A percentile compares a stretch with the other conserved stretches of the same genome.
Evolutionary conservation across 2,888 invertebrate species (phyloP).

Genomic region (Netelia inedita): DNA sequence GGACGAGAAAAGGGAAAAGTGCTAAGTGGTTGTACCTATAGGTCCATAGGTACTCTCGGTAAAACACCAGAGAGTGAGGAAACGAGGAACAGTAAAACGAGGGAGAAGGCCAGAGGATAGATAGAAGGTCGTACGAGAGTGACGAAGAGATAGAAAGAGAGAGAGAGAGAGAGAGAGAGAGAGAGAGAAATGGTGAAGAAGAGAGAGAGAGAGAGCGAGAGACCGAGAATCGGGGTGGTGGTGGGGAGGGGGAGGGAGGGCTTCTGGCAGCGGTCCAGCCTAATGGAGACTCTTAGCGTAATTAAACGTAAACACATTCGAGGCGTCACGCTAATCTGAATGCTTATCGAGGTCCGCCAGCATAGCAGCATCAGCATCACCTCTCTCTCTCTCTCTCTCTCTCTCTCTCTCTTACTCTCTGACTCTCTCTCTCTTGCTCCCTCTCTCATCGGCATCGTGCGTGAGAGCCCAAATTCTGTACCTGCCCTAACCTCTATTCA

Average conservation of each 20-base stretch:
- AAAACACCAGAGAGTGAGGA: slow-evolving; percentile 72
- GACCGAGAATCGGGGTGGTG: slow-evolving; percentile 22
- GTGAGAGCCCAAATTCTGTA: slow-evolving; percentile 4
- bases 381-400: background rate
- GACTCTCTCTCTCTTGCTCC: background rate
- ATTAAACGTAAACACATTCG: slow-evolving; percentile 85
- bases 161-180: slow-evolving; percentile 22
- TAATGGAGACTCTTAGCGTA: slow-evolving; percentile 85
- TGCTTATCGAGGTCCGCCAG: slow-evolving; percentile 83
- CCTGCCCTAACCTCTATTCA: slow-evolving; percentile 39
- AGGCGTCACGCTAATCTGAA: slow-evolving; percentile 84
- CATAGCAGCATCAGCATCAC: slow-evolving; percentile 13
- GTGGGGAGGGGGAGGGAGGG: slow-evolving; percentile 73
- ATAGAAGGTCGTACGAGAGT: background rate
- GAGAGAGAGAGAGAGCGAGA: slow-evolving; percentile 59
- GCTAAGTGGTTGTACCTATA: slow-evolving; percentile 82
- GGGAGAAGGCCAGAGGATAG: slow-evolving; percentile 2
- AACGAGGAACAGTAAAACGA: slow-evolving; percentile 57
- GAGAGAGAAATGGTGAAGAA: slow-evolving; percentile 59
- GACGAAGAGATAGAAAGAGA: slow-evolving; percentile 62
- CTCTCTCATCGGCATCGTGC: slow-evolving; percentile 5
- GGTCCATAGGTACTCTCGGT: slow-evolving; percentile 73
- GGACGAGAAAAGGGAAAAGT: slow-evolving; percentile 72
- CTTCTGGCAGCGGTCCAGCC: slow-evolving; percentile 84
- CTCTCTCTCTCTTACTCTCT: background rate